phyloP scores from a whole-genome alignment of 2,888 invertebrate species.

The Allacma fusca region DNA sequence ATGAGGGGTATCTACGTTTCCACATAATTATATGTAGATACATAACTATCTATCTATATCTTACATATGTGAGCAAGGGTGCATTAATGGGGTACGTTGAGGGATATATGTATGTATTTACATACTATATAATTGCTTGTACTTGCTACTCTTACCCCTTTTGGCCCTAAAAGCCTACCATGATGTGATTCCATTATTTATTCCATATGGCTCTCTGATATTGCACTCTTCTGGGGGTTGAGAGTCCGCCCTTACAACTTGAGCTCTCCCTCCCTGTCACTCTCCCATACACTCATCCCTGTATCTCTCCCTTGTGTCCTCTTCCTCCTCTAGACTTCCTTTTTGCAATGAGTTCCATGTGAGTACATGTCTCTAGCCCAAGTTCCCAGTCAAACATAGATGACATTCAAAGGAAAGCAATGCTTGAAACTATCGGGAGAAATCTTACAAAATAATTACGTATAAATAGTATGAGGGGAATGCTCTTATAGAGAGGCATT shows the following conservation, averaged over 20 bases:
- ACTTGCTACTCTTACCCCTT: background rate
- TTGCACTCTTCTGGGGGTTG: constrained; percentile 6
- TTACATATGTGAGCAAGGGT: too few relatives aligned
- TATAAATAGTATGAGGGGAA: too few relatives aligned
- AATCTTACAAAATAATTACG: too few relatives aligned
- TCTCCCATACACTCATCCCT: background rate
- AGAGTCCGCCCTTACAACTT: background rate
- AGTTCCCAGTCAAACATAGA: too few relatives aligned
- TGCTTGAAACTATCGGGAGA: too few relatives aligned
- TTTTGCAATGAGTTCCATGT: too few relatives aligned
- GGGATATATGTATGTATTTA: background rate
- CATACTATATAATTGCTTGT: background rate
- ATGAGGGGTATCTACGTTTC: too few relatives aligned
- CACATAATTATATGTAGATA: too few relatives aligned
- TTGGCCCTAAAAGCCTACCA: background rate
- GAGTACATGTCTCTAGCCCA: too few relatives aligned
- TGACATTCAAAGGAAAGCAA: too few relatives aligned
- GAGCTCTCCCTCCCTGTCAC: background rate
- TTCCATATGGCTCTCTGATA: constrained; percentile 35
- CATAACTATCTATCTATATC: too few relatives aligned
- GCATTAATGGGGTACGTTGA: background rate
- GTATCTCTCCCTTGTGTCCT: background rate
- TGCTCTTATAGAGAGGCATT: too few relatives aligned
- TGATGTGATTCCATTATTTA: constrained; percentile 27
- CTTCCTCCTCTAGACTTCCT: background rate